Evolutionary conservation across 2,113 vertebrate species (phyloP).

Genomic region (Callipepla squamata): DNA sequence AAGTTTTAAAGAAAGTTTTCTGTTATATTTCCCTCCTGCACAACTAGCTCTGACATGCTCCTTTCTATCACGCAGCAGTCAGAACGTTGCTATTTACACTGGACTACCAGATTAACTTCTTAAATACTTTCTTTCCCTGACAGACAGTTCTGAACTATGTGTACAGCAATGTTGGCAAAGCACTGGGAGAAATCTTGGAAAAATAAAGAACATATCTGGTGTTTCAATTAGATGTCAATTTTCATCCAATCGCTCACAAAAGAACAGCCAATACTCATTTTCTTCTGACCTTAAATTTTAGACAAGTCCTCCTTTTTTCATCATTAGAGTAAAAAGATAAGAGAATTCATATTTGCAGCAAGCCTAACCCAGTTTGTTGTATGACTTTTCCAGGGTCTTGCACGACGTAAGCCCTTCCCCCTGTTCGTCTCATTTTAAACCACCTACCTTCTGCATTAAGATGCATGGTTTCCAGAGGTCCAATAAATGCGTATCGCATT

Average conservation of each 20-base stretch:
- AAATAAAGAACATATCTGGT: background rate
- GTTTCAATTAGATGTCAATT: background rate
- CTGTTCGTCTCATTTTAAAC: background rate
- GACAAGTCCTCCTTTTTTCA: background rate
- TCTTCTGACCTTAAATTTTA: background rate
- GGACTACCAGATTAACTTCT: background rate
- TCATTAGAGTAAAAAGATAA: background rate
- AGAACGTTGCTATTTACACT: background rate
- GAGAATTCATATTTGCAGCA: background rate
- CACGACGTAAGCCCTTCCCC: background rate
- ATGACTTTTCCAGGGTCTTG: background rate
- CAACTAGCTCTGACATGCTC: too few species aligned
- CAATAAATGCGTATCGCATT: slow-evolving; percentile 95
- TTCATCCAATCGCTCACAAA: background rate
- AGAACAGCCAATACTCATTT: background rate
- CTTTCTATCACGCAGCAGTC: too few species aligned
- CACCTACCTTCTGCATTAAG: slow-evolving; percentile 91
- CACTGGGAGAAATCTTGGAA: background rate
- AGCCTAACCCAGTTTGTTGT: background rate
- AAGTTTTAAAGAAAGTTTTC: too few species aligned
- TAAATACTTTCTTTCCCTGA: background rate
- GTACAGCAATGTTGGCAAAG: background rate
- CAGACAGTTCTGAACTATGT: background rate
- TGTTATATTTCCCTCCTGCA: too few species aligned
- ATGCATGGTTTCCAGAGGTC: slow-evolving; percentile 97